Evolutionary conservation across 1,140 invertebrate genomes (phyloP).

Genomic region (Drosophila nigromelanica): DNA sequence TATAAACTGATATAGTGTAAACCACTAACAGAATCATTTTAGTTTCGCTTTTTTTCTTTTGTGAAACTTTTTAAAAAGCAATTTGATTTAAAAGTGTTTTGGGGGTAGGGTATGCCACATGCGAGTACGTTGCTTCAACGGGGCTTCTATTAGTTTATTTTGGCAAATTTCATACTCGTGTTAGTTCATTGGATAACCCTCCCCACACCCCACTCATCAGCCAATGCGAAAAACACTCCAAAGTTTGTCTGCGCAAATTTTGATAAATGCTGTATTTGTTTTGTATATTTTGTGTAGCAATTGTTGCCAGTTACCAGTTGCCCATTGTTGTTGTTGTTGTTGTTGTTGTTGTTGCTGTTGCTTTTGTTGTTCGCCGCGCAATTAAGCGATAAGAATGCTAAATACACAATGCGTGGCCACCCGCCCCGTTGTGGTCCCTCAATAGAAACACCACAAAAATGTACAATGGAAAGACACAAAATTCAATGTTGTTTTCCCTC

Average conservation of each 20-base stretch:
- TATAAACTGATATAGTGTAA: background rate
- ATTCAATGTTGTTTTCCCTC: constrained; percentile 27
- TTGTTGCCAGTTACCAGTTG: constrained; percentile 29
- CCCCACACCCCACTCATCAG: background rate
- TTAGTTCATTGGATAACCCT: constrained; percentile 15
- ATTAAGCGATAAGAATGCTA: constrained; percentile 79
- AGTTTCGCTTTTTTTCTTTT: too few relatives aligned
- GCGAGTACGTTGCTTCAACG: background rate
- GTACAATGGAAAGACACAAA: constrained; percentile 53
- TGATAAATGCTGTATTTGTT: constrained; percentile 51
- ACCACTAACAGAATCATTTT: background rate
- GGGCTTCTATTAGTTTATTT: constrained; percentile 9
- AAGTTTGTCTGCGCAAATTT: constrained; percentile 39
- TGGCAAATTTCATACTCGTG: background rate
- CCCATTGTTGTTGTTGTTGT: constrained; percentile 22
- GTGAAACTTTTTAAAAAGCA: constrained; percentile 6
- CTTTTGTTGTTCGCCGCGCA: constrained; percentile 57
- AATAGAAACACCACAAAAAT: constrained; percentile 49
- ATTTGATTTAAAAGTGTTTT: background rate
- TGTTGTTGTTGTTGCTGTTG: constrained; percentile 44
- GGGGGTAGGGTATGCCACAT: background rate
- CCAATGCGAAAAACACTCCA: constrained; percentile 23
- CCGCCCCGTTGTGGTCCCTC: background rate
- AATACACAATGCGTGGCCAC: constrained; percentile 45
- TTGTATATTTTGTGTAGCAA: constrained; percentile 22